phyloP scores from a whole-genome alignment of 2,888 invertebrate species.

The Dryomyza anilis region DNA sequence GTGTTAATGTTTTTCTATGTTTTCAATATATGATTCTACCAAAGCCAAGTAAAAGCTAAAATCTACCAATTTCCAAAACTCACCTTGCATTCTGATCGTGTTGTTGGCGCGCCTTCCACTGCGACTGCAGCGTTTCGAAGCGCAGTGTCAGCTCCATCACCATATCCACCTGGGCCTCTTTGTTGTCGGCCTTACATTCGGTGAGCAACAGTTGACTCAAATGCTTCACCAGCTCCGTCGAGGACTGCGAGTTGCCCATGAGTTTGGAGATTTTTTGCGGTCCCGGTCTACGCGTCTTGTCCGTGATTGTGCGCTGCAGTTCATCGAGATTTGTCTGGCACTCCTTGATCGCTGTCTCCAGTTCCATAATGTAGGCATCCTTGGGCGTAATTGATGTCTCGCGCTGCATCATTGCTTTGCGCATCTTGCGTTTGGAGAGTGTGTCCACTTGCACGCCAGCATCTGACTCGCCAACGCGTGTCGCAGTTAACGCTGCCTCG shows the following conservation, averaged over 20 bases:
- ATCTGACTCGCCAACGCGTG: slow-evolving; percentile 76
- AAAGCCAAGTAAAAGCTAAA: slow-evolving; percentile 7
- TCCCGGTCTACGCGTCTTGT: slow-evolving; percentile 67
- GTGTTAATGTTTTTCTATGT: too few species aligned
- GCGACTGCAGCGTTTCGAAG: slow-evolving; percentile 72
- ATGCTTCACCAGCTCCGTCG: slow-evolving; percentile 81
- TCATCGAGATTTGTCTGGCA: slow-evolving; percentile 71
- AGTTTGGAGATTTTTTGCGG: slow-evolving; percentile 77
- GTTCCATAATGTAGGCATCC: slow-evolving; percentile 80
- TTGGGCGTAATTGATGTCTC: slow-evolving; percentile 78
- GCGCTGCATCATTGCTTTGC: slow-evolving; percentile 60
- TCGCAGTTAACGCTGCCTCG: slow-evolving; percentile 73
- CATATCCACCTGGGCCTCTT: slow-evolving; percentile 70
- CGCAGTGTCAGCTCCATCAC: slow-evolving; percentile 70
- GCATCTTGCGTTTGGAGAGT: slow-evolving; percentile 63
- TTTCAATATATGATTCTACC: not conserved
- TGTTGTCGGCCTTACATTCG: slow-evolving; percentile 73
- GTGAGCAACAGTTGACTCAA: slow-evolving; percentile 74
- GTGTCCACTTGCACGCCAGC: slow-evolving; percentile 84
- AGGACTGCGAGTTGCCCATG: slow-evolving; percentile 79
- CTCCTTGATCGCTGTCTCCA: slow-evolving; percentile 75
- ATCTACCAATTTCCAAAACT: slow-evolving; percentile 43
- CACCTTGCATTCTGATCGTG: slow-evolving; percentile 80
- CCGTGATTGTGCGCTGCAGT: slow-evolving; percentile 68
- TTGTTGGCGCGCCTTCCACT: slow-evolving; percentile 76